These are phyloP conservation scores for Melitaea athalia DNA, from an alignment of 2,888 invertebrate species.

Conservation along the genomic window DNA sequence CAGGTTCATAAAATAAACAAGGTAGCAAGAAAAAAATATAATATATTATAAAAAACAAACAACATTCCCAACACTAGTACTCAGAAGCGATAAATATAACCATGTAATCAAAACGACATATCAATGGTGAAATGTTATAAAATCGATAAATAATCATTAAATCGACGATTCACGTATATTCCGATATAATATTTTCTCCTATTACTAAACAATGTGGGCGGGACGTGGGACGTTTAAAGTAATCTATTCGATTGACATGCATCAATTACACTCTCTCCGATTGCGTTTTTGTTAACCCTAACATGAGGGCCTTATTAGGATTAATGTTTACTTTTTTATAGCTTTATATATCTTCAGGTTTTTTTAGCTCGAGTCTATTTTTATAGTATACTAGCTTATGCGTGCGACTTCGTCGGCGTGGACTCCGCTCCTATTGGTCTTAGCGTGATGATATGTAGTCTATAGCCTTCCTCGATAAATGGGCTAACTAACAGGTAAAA, in stretches of 20 bases:
- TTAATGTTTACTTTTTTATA: slow-evolving; percentile 2
- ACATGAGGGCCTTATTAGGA: slow-evolving; percentile 26
- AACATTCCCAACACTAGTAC: background rate
- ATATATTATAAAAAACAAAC: background rate
- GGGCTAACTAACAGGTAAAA: no score
- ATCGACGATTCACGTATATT: slow-evolving; percentile 26
- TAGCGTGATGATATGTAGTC: no score
- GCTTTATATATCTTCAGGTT: background rate
- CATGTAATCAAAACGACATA: slow-evolving; percentile 23
- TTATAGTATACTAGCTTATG: no score
- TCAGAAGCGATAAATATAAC: slow-evolving; percentile 11
- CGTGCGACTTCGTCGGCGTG: no score
- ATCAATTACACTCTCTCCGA: slow-evolving; percentile 34
- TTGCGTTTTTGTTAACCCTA: slow-evolving; percentile 27
- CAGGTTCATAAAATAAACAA: no score
- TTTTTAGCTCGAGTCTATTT: background rate
- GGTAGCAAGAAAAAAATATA: background rate
- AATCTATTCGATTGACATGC: slow-evolving; percentile 34
- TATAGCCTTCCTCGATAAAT: no score
- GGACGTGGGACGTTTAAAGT: slow-evolving; percentile 27
- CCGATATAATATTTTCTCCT: slow-evolving; percentile 29
- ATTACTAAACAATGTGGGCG: slow-evolving; percentile 32
- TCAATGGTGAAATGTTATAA: slow-evolving; percentile 25
- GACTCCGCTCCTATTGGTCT: no score
- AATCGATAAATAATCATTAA: slow-evolving; percentile 33